Base-by-base conservation (phyloP, 1,140 invertebrate species). In the Lepidurus apus region DNA sequence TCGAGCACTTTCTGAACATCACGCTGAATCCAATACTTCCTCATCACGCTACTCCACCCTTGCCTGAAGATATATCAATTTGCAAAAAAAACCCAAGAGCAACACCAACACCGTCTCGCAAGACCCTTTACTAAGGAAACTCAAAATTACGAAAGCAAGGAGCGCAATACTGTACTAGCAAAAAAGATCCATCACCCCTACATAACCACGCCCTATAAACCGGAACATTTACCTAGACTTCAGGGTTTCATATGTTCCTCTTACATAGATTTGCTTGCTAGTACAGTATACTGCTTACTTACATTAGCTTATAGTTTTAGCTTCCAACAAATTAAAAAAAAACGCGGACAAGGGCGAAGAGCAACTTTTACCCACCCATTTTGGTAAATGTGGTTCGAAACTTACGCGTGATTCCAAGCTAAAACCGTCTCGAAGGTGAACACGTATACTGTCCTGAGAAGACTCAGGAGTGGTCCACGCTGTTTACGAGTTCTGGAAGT, bases 121-220 rank as follows among this genome's bases (percentile, higher is more conserved):
- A 17, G 9, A 13, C 17, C 53, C 21, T 65, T 65, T 65, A 65
- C 53, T 17, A n/a, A 47, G 6, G 45, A 7, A 47, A 47, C 45
- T 47, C 45, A 10, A 10, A 47, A 47, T 11, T 4, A 11, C 5
- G 53, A 21, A 65, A 65, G 21, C 53, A 34, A 34, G 53, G 17
- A 17, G 6, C 53, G 6, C 21, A 65, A 21, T 17, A 17, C 21
- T 65, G 17, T 17, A 65, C 10, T 65, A 21, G 1, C 17, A 21
- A 10, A 47, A 65, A 65, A 65, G 53, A 65, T 17, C 53, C 53
- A 65, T 65, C 21, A 65, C n/a, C 53, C 53, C 53, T 65, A 65
- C 13, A 65, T 65, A 65, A 65, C 53, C 53, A 65, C 53, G 53
- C 53, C 53, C 53, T 65, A 65, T 65, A 65, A 17, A 65, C 17